Evolutionary conservation across 2,797 vertebrate genomes (phyloP), one percentile per base, ranked within the genome.

Genomic region (Apogon hyalosoma): DNA sequence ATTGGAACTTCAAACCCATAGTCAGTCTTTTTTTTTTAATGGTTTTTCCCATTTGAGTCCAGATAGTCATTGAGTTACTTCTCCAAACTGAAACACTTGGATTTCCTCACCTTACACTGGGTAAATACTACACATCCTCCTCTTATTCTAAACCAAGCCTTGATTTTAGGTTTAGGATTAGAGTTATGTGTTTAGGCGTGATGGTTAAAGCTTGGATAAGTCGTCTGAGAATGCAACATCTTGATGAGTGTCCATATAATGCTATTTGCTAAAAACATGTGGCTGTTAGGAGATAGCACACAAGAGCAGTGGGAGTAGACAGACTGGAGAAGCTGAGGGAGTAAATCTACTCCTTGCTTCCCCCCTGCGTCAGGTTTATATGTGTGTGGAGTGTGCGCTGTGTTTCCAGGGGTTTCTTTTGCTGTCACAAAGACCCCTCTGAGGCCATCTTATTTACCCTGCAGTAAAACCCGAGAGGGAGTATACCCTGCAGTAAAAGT

Each of bases 381-480:
- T 78, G 85, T 77, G 78, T 59, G 69, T 28, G 51, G 72, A 71
- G 84, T 42, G 63, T 84, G 83, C 67, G 71, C 42, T 75, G 83
- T 80, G 82, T 86, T 89, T 89, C 66, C 65, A 86, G 80, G 83
- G 82, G 76, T 91, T 91, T 94, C 92, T 91, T 42, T 91, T 92
- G 87, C 89, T 80, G 88, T 92, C 92, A 93, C 90, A 92, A 89
- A 92, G 90, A 82, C 83, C 86, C 80, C 86, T 89, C 83, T 93
- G 90, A 93, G 88, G 90, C 85, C 78, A 59, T 78, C 81, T 84
- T 93, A 88, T 94, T 94, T 94, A 92, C 86, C 87, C 85, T 89
- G 90, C 92, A 93, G 92, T 93, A 93, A 94, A 93, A 93, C 88
- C 80, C 69, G 83, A 92, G 88, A 88, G 86, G 88, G 86, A 92